Evolutionary conservation across 2,888 invertebrate genomes (phyloP).

Genomic region (Lottia scabra): DNA sequence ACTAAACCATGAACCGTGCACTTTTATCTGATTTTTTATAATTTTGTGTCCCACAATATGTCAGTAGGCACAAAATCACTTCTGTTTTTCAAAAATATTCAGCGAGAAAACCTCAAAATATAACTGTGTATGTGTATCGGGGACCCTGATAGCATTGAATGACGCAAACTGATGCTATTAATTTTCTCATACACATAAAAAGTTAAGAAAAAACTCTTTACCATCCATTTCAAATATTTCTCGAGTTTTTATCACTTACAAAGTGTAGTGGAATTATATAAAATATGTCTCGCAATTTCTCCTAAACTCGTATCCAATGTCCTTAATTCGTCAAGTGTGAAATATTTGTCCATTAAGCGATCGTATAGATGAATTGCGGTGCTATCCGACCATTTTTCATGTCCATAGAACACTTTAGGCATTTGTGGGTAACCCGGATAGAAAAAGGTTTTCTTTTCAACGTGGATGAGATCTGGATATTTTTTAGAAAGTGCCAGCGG

Average conservation of each 20-base stretch:
- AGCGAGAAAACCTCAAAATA: no score
- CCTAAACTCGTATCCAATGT: conserved; percentile 25
- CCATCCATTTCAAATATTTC: no score
- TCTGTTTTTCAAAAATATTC: no score
- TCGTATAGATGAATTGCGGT: conserved; percentile 55
- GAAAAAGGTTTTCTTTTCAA: conserved; percentile 40
- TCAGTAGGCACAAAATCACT: no score
- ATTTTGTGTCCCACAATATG: no score
- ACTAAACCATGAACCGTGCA: no score
- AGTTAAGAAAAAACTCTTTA: no score
- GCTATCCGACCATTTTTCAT: conserved; percentile 41
- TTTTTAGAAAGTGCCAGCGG: conserved; percentile 40
- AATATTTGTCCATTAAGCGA: conserved; percentile 20
- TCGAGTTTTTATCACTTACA: background rate
- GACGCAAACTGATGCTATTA: no score
- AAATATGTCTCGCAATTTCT: conserved; percentile 27
- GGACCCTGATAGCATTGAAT: no score
- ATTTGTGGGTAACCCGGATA: conserved; percentile 35
- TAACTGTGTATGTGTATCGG: no score
- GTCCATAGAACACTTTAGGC: conserved; percentile 33
- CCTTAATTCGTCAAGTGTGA: conserved; percentile 16
- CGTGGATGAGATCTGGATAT: conserved; percentile 37
- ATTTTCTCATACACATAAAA: no score
- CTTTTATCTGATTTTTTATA: no score
- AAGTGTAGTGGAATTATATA: conserved; percentile 18